phyloP scores from a whole-genome alignment of 2,113 vertebrate genomes.

The Actenoides lindsayi region DNA sequence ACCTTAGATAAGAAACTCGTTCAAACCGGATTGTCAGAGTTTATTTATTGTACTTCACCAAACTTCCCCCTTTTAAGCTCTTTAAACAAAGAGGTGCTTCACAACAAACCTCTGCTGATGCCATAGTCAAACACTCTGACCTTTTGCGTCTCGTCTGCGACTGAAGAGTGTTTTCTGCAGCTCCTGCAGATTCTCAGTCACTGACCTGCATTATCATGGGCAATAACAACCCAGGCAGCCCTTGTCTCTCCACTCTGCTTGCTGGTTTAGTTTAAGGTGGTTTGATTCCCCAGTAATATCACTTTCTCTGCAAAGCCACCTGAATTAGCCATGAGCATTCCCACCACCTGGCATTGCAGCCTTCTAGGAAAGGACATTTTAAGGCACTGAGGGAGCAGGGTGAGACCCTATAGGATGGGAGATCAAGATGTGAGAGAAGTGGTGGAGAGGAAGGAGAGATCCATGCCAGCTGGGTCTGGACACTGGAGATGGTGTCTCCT shows the following conservation, averaged over 20 bases:
- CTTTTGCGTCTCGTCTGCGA: not conserved
- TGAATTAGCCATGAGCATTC: not conserved
- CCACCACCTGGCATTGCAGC: not conserved
- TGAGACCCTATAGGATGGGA: not conserved
- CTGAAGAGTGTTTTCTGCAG: not conserved
- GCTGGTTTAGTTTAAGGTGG: not conserved
- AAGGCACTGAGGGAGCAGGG: not conserved
- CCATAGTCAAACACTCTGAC: not conserved
- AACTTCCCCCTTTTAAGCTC: not conserved
- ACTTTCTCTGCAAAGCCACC: not conserved
- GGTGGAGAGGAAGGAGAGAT: not conserved
- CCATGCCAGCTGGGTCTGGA: not conserved
- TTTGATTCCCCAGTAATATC: not conserved
- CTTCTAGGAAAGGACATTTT: not conserved
- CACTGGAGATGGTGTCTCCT: not conserved
- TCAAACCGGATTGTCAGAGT: not conserved
- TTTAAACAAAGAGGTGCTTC: constrained; percentile 23
- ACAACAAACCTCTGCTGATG: not conserved
- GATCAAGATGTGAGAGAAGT: not conserved
- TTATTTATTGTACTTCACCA: constrained; percentile 3
- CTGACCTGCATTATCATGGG: fast-evolving
- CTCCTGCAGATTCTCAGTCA: not conserved
- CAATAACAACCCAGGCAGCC: not conserved
- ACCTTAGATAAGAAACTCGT: not conserved
- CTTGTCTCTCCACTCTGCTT: not conserved